A percentile compares a stretch with the other conserved stretches of the same genome.
Conservation (phyloP, 2,888 invertebrate genomes). For the Drosophila melanosoma region DNA sequence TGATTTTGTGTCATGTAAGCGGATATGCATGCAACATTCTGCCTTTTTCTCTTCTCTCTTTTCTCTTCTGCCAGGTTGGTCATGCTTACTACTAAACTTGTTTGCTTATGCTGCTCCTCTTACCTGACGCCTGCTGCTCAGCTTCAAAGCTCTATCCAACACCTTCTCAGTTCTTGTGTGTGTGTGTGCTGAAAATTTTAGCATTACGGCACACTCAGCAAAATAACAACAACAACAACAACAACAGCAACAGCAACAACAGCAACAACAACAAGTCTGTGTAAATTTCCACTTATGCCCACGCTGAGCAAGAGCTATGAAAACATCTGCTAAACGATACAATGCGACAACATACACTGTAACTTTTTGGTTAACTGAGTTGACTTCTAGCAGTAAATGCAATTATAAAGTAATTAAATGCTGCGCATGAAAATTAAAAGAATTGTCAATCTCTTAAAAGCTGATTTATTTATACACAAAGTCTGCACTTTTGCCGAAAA, state of each 20-base stretch:
- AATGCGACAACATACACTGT: conserved; percentile 16
- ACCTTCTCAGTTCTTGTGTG: neutral
- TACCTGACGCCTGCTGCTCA: conserved; percentile 23
- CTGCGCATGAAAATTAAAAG: neutral
- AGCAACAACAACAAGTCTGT: conserved; percentile 30
- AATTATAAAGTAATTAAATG: conserved; percentile 3
- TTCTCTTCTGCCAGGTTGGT: conserved; percentile 57
- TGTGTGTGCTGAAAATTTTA: conserved; percentile 48
- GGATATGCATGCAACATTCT: conserved; percentile 79
- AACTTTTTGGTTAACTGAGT: conserved; percentile 15
- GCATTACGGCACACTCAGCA: conserved; percentile 63
- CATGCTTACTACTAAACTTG: conserved; percentile 77
- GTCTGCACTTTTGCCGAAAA: neutral
- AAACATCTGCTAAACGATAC: conserved; percentile 57
- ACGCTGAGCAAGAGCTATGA: conserved; percentile 60
- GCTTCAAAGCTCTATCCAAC: conserved; percentile 6
- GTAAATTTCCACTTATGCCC: conserved; percentile 74
- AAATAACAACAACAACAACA: conserved; percentile 14
- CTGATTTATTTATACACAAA: neutral
- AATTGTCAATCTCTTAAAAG: neutral
- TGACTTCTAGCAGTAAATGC: conserved; percentile 7
- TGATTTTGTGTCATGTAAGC: conserved; percentile 69
- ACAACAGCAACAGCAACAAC: conserved; percentile 7
- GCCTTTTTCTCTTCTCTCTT: conserved; percentile 13
- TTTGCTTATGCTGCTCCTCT: conserved; percentile 71